phyloP scores from a whole-genome alignment of 1,140 invertebrate genomes.

The Sycophila sp. region DNA sequence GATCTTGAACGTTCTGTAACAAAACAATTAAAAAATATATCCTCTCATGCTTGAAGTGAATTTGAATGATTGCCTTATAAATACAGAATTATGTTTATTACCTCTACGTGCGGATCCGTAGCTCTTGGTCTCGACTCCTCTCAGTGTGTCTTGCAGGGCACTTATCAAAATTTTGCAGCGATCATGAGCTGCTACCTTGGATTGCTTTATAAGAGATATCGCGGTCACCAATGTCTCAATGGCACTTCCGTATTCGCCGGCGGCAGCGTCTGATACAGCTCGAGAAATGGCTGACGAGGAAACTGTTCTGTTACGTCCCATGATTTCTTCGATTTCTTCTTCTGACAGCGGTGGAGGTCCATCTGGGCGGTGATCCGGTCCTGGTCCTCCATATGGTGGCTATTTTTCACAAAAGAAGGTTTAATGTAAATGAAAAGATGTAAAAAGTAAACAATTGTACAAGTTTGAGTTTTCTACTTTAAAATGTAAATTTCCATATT shows the following conservation, averaged over 20 bases:
- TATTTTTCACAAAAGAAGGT: constrained; percentile 46
- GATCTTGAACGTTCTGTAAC: constrained; percentile 76
- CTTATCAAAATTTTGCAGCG: constrained; percentile 98
- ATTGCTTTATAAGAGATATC: constrained; percentile 98
- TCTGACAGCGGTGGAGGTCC: constrained; percentile 81
- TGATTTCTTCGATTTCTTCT: constrained; percentile 98
- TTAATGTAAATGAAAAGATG: too few species aligned
- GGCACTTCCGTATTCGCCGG: constrained; percentile 95
- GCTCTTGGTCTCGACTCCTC: constrained; percentile 96
- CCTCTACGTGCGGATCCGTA: constrained; percentile 80
- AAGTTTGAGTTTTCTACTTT: too few species aligned
- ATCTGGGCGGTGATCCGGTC: constrained; percentile 70
- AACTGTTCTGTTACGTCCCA: constrained; percentile 96
- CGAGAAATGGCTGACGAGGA: constrained; percentile 96
- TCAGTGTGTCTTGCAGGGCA: constrained; percentile 95
- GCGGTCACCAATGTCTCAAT: constrained; percentile 99
- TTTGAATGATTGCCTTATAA: neutral
- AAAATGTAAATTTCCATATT: too few species aligned
- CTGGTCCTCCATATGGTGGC: constrained; percentile 67
- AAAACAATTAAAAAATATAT: neutral
- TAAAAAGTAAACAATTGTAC: too few species aligned
- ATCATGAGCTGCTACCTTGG: constrained; percentile 94
- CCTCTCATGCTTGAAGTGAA: too few species aligned
- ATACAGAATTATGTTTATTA: constrained; percentile 42
- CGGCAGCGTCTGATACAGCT: constrained; percentile 96